phyloP scores from a whole-genome alignment of 2,113 vertebrate species.

The Tringa solitaria region DNA sequence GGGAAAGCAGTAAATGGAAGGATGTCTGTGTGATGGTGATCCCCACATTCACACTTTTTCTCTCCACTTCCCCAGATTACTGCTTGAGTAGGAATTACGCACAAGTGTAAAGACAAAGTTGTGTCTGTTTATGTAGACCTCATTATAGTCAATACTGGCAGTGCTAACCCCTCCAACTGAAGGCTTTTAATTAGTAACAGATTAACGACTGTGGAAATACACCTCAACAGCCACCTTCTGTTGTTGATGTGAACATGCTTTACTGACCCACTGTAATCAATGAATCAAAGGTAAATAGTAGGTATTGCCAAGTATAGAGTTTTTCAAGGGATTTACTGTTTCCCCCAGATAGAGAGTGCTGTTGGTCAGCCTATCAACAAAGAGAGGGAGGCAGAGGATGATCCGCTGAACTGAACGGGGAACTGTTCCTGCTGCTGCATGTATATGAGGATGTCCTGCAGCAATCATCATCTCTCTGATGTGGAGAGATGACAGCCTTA shows the following conservation, averaged over 20 bases:
- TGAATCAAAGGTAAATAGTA: background rate
- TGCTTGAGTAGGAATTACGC: background rate
- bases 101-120: background rate
- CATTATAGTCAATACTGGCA: background rate
- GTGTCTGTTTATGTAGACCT: background rate
- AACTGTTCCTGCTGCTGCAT: background rate
- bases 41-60: background rate
- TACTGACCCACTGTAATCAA: background rate
- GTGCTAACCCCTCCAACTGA: background rate
- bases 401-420: background rate
- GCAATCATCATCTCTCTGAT: rapidly evolving
- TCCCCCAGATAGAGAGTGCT: background rate
- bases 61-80: background rate
- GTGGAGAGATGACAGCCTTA: background rate
- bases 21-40: background rate
- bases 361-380: background rate
- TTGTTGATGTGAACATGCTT: background rate
- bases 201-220: background rate
- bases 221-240: background rate
- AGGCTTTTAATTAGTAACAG: background rate
- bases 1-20: background rate
- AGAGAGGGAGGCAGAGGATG: background rate
- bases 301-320: background rate
- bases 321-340: background rate
- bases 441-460: background rate